Evolutionary conservation across 2,888 invertebrate species (phyloP).

Genomic region (Polyommatus icarus): DNA sequence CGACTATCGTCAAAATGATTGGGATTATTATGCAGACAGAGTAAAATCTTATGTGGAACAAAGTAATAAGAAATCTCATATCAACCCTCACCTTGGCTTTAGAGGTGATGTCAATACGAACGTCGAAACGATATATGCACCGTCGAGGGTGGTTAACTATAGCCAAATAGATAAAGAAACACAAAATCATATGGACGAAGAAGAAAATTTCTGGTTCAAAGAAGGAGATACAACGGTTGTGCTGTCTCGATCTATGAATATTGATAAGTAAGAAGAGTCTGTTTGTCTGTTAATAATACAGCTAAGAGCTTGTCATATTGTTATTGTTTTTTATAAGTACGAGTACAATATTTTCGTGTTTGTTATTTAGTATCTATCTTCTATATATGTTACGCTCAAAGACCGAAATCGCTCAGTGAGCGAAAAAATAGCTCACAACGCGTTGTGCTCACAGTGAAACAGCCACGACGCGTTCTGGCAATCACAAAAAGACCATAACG

Average conservation of each 20-base stretch:
- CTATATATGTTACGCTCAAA: too few species aligned
- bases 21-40: constrained; percentile 26
- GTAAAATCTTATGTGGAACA: constrained; percentile 29
- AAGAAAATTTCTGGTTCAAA: constrained; percentile 23
- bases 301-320: background rate
- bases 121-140: constrained; percentile 61
- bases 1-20: background rate
- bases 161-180: constrained; percentile 38
- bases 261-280: background rate
- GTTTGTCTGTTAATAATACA: background rate
- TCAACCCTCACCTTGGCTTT: constrained; percentile 1
- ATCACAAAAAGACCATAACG: too few species aligned
- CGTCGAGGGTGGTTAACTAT: constrained; percentile 64
- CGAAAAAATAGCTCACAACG: too few species aligned
- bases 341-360: background rate
- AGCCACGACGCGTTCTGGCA: too few species aligned
- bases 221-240: constrained; percentile 28
- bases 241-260: background rate
- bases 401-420: too few species aligned
- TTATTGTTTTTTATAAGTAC: background rate
- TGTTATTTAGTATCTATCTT: background rate
- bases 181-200: constrained; percentile 16
- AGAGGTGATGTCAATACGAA: constrained; percentile 34
- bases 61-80: constrained; percentile 25
- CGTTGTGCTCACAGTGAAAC: too few species aligned